Base-by-base conservation (phyloP, 2,797 vertebrate species). In the Pipistrellus kuhlii region DNA sequence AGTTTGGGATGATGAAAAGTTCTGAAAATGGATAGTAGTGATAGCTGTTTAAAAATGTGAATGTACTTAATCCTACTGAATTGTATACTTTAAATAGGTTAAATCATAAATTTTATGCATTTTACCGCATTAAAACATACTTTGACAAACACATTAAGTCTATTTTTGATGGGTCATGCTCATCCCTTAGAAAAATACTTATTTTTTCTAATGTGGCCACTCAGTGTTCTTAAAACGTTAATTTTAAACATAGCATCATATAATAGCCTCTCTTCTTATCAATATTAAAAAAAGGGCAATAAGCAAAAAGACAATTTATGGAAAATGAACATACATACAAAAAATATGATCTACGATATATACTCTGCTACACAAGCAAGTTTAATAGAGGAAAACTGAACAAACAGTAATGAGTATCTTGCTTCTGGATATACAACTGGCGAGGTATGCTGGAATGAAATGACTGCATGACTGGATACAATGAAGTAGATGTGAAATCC, bases 401-500 rank as follows among this genome's bases (percentile, higher is more conserved):
- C 17, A 48, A 62, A 1, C 18, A n/a, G 77, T 68, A 76, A n/a
- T 66, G 38, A 78, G 30, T n/a, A 41, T 75, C 72, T 8, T 84
- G 59, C 23, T 81, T 77, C 53, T 91, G 51, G 6, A 30, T 72
- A 15, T 4, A 23, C 30, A 90, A 55, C 59, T 91, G 64, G 44
- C 23, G 15, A 75, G 69, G 27, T 92, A 35, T 64, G 76, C 88
- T 32, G 20, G 35, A 76, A 91, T 32, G 80, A 85, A 93, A 83
- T 23, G 20, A 41, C 5, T 30, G 8, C n/a, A 23, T 44, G 86
- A 57, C 59, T 30, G 44, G 59, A 64, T 35, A 41, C 23, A 55
- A 32, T 10, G 57, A 90, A 64, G 73, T 41, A 72, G 25, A 62
- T 21, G 81, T 21, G 81, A 89, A 93, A 38, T 12, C 92, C 53